Percentiles rank a stretch among this genome's conserved stretches.
Evolutionary conservation across 2,113 vertebrate species (phyloP).

Genomic region (Pygoscelis adeliae): DNA sequence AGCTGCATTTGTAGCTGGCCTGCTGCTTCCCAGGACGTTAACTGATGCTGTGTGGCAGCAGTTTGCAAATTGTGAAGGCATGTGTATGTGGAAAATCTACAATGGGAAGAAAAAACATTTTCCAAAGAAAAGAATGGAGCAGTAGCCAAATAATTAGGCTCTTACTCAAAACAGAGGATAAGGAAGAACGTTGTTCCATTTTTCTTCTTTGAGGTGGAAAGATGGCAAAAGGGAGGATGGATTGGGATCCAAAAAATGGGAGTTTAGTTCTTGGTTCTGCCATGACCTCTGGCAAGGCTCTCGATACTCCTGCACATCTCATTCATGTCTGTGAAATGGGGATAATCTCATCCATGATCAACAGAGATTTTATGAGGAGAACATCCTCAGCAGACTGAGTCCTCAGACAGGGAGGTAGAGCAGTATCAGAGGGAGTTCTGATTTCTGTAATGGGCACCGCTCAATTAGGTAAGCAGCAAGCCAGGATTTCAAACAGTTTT

Average conservation of each 20-base stretch:
- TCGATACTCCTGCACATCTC: not conserved
- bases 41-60: not conserved
- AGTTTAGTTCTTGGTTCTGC: not conserved
- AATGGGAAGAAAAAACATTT: not conserved
- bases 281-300: not conserved
- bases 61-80: not conserved
- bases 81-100: not conserved
- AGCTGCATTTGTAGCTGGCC: not conserved
- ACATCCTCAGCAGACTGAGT: not conserved
- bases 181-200: not conserved
- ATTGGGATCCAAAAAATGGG: not conserved
- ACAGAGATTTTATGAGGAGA: not conserved
- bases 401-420: not conserved
- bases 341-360: not conserved
- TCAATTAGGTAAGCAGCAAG: not conserved
- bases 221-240: not conserved
- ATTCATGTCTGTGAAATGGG: not conserved
- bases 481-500: not conserved
- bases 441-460: not conserved
- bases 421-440: not conserved
- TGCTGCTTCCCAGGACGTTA: not conserved
- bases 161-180: not conserved
- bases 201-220: not conserved
- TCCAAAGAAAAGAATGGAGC: not conserved
- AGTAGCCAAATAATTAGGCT: not conserved